Evolutionary conservation across 2,888 invertebrate genomes (phyloP).

Genomic region (Adela reaumurella): DNA sequence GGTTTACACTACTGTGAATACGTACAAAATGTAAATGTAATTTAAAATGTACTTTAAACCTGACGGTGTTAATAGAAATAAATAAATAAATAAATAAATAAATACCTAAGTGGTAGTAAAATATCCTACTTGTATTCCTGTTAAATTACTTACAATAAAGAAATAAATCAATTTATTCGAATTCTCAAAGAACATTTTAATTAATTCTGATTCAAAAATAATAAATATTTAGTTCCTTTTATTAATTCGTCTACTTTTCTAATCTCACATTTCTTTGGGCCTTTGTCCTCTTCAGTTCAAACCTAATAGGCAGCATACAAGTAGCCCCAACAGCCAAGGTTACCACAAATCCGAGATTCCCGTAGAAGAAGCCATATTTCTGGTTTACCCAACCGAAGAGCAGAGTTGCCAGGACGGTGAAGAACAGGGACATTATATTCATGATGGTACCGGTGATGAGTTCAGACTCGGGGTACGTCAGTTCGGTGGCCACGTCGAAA

Average conservation of each 20-base stretch:
- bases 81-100: too few species aligned
- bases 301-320: slow-evolving; percentile 11
- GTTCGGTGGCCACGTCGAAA: slow-evolving; percentile 70
- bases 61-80: too few species aligned
- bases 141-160: too few species aligned
- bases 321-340: slow-evolving; percentile 19
- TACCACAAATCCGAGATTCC: slow-evolving; percentile 22
- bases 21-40: too few species aligned
- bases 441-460: slow-evolving; percentile 63
- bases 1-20: too few species aligned
- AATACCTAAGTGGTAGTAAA: too few species aligned
- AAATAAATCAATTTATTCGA: too few species aligned
- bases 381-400: slow-evolving; percentile 22
- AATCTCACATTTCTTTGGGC: slow-evolving; percentile 10
- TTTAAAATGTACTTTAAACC: too few species aligned
- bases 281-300: slow-evolving; percentile 10
- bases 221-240: too few species aligned
- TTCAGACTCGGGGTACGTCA: slow-evolving; percentile 71
- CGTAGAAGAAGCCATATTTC: slow-evolving; percentile 22
- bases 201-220: too few species aligned
- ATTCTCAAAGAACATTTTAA: too few species aligned
- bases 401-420: slow-evolving; percentile 21
- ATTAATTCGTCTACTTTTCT: background rate
- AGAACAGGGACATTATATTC: slow-evolving; percentile 22
- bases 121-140: too few species aligned